Percentiles rank a stretch among this genome's conserved stretches.
Evolutionary conservation across 30 jellyfish, hydroid and myxozoan genomes (phyloP).

Genomic region (Aurelia sp.): DNA sequence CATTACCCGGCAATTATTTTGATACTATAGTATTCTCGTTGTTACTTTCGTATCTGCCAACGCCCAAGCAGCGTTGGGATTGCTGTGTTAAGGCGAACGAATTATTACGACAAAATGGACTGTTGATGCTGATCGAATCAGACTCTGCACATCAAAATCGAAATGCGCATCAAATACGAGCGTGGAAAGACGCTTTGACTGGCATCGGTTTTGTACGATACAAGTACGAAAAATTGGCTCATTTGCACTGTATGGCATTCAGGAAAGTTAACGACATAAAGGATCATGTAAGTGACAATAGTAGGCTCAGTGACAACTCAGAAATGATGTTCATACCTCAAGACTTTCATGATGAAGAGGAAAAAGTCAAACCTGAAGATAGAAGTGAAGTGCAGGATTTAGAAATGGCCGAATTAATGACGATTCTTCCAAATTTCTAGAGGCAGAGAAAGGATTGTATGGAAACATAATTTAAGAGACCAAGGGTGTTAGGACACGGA

Average conservation of each 20-base stretch:
- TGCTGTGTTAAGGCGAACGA: slow-evolving; percentile 79
- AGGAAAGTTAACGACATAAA: slow-evolving; percentile 22
- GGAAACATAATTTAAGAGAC: no score
- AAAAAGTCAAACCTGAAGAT: background rate
- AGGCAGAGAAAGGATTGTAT: no score
- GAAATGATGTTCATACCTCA: slow-evolving; percentile 77
- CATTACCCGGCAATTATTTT: slow-evolving; percentile 40
- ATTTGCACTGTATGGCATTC: slow-evolving; percentile 94
- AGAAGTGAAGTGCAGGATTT: slow-evolving; percentile 37
- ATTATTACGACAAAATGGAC: slow-evolving; percentile 64
- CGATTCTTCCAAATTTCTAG: slow-evolving; percentile 26
- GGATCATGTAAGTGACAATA: background rate
- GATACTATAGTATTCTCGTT: slow-evolving; percentile 80
- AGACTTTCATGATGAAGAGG: slow-evolving; percentile 72
- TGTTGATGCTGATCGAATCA: slow-evolving; percentile 71
- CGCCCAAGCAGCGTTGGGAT: slow-evolving; percentile 78
- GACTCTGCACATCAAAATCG: slow-evolving; percentile 89
- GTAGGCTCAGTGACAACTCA: slow-evolving; percentile 6
- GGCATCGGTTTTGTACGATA: slow-evolving; percentile 74
- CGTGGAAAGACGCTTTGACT: slow-evolving; percentile 80
- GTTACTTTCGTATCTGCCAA: slow-evolving; percentile 77
- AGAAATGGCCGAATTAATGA: slow-evolving; percentile 29
- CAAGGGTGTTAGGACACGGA: no score
- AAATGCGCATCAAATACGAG: slow-evolving; percentile 69
- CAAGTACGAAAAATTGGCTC: slow-evolving; percentile 78